Evolutionary conservation across 2,888 invertebrate species (phyloP), one percentile per base, ranked within the genome.

Genomic region (Ceramica pisi): DNA sequence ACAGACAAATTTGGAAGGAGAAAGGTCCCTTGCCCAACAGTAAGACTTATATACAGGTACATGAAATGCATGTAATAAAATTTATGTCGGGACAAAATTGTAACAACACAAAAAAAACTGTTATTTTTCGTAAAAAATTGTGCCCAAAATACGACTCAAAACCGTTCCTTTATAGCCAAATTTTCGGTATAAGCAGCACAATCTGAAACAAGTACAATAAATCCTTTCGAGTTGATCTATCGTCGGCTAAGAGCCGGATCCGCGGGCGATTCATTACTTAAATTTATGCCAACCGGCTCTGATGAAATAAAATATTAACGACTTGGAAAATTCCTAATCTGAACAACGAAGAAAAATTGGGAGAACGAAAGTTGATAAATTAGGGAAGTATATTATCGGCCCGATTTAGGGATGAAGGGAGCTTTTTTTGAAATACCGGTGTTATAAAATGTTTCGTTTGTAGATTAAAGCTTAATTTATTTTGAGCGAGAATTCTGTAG

Each of bases 291-390:
- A 57, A 72, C 68, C 74, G 67, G 71, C 69, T 59, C 75, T 81
- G 83, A 81, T 81, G 81, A 83, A 81, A 83, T 83, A 76, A 74
- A 81, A 75, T 83, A 83, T 81, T 83, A 81, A 83, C 75, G 78
- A 70, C 78, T 78, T 71, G 78, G 75, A 81, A 83, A 83, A 83
- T 83, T 83, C 56, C 69, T 81, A 76, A 83, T 75, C 69, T 72
- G 46, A 66, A 41, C 38, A 63, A 74, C 46, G 65, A 68, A 67
- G 71, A 74, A 83, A 78, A 74, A 83, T 75, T 75, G 61, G 21
- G 46, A 44, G 64, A 68, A 59, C 23, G 19, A 56, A 70, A 48
- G 51, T 68, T 80, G 76, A 80, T 68, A 71, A 80, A 76, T 80
- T 71, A 51, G 23, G 55, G 67, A 75, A 68, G 76, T 71, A 63